These are phyloP conservation scores for Beris morrisii DNA, from an alignment of 2,888 invertebrate species.

Conservation along the genomic window DNA sequence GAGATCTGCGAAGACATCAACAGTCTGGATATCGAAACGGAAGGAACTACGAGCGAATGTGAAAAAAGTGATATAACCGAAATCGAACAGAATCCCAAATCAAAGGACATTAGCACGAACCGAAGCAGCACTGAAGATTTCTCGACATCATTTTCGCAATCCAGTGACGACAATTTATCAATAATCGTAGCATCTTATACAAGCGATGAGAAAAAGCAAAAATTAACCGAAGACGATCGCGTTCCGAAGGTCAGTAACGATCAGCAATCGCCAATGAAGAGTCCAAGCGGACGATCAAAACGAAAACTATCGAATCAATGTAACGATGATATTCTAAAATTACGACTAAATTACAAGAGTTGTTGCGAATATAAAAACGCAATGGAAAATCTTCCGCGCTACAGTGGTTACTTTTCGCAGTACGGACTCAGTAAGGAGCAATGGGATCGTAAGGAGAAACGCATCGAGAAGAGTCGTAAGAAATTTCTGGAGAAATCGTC, in stretches of 20 bases:
- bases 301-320: conserved; percentile 33
- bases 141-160: conserved; percentile 1
- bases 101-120: neutral
- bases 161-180: conserved; percentile 50
- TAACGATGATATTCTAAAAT: conserved; percentile 32
- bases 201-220: conserved; percentile 42
- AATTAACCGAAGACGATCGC: neutral
- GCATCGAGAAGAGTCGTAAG: conserved; percentile 49
- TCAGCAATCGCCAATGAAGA: neutral
- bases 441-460: conserved; percentile 54
- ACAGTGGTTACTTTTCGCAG: conserved; percentile 60
- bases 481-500: conserved; percentile 48
- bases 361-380: conserved; percentile 55
- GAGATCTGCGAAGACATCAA: conserved; percentile 54
- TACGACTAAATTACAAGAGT: conserved; percentile 53
- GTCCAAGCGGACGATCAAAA: conserved; percentile 10
- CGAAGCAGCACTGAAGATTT: neutral
- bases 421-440: conserved; percentile 59
- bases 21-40: conserved; percentile 41
- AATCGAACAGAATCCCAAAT: conserved; percentile 34
- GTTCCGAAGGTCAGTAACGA: neutral
- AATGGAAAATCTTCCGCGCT: conserved; percentile 57
- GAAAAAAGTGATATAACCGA: conserved; percentile 7
- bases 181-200: conserved; percentile 53
- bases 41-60: conserved; percentile 19